Conservation (phyloP, 2,113 vertebrate species). For the Apodemus speciosus region DNA sequence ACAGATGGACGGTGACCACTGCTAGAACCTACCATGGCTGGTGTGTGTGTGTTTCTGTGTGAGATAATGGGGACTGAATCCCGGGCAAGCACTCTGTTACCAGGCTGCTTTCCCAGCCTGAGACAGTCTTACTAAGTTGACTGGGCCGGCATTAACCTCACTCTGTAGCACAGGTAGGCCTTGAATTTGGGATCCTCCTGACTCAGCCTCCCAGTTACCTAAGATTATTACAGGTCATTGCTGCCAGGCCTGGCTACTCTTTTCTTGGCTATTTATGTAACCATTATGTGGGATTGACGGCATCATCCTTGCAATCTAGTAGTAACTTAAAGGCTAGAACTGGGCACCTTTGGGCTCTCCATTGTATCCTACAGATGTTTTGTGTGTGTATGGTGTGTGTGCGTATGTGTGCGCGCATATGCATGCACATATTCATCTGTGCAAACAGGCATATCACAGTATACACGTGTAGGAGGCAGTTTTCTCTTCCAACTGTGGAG, state of each 20-base stretch:
- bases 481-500: not conserved
- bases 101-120: not conserved
- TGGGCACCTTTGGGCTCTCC: not conserved
- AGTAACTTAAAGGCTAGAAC: not conserved
- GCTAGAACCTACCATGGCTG: fast-evolving
- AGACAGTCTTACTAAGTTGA: not conserved
- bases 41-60: not conserved
- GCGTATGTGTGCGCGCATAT: too few relatives aligned
- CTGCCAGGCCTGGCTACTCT: not conserved
- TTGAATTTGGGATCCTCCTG: not conserved
- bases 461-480: too few relatives aligned
- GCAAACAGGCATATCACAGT: not conserved
- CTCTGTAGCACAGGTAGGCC: not conserved
- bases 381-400: not conserved
- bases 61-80: not conserved
- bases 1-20: not conserved
- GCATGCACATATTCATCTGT: not conserved
- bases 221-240: not conserved
- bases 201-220: not conserved
- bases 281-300: fast-evolving
- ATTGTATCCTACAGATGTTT: not conserved
- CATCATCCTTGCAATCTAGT: fast-evolving
- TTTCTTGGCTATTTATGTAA: not conserved
- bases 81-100: not conserved
- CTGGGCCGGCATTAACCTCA: not conserved